A percentile compares a stretch with the other conserved stretches of the same genome.
Evolutionary conservation across 2,797 vertebrate genomes (phyloP).

Genomic region (Lycodopsis pacificus): DNA sequence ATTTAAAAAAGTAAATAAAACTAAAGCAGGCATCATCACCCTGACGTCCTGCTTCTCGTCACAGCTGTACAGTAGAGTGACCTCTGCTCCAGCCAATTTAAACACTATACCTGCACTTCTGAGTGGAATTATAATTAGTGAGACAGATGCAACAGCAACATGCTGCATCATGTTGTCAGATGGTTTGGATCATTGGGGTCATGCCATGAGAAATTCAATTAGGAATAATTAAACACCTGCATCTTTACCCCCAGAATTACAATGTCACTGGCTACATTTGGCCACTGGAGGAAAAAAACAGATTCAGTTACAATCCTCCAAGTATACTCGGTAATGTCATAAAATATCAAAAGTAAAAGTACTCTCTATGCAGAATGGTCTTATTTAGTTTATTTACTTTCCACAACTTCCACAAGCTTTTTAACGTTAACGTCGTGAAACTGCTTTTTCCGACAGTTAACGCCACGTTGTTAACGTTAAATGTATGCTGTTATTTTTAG

Average conservation of each 20-base stretch:
- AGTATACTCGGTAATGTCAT: background rate
- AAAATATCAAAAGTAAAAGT: background rate
- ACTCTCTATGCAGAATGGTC: background rate
- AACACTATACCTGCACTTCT: conserved; percentile 45
- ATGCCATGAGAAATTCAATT: conserved; percentile 46
- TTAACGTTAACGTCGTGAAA: background rate
- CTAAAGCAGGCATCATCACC: conserved; percentile 27
- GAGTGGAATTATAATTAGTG: conserved; percentile 66
- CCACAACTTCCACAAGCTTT: background rate
- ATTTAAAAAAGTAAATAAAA: conserved; percentile 35
- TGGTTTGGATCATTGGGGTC: conserved; percentile 67
- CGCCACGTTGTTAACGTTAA: background rate
- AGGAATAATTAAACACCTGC: conserved; percentile 25
- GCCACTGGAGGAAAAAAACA: background rate
- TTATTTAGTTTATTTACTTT: background rate
- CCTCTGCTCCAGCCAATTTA: conserved; percentile 58
- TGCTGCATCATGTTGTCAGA: conserved; percentile 60
- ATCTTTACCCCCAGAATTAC: background rate
- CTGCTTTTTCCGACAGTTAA: background rate
- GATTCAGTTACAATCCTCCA: background rate
- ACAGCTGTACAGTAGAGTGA: conserved; percentile 34
- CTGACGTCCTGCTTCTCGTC: conserved; percentile 10
- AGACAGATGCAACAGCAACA: conserved; percentile 65
- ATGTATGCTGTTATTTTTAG: background rate
- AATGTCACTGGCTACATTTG: background rate